A percentile compares a stretch with the other conserved stretches of the same genome.
These are phyloP conservation scores for Leucophenga maculata DNA, from an alignment of 2,888 invertebrate genomes.

Conservation along the genomic window DNA sequence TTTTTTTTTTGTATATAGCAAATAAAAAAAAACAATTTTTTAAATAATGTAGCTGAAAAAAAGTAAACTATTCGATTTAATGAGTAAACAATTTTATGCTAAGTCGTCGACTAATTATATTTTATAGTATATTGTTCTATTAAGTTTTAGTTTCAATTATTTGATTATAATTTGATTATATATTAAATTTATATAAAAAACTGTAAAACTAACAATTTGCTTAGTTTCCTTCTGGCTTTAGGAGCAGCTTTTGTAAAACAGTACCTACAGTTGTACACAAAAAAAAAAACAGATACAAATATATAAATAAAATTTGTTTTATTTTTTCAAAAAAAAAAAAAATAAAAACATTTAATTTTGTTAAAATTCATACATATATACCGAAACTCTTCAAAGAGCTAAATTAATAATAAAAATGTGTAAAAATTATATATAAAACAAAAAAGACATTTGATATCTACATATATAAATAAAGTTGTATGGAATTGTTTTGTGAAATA, in stretches of 20 bases:
- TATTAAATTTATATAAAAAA: not conserved
- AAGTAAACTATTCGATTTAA: conserved; percentile 17
- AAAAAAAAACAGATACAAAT: not conserved
- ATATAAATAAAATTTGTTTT: not conserved
- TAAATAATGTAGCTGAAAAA: conserved; percentile 11
- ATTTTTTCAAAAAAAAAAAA: not conserved
- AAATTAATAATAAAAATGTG: not conserved
- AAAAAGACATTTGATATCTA: not conserved
- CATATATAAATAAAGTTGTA: not conserved
- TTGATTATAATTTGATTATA: no score
- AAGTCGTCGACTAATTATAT: no score
- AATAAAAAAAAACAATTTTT: conserved; percentile 5
- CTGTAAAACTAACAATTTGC: not conserved
- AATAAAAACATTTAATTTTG: not conserved
- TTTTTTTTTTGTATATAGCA: conserved; percentile 1
- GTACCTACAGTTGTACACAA: not conserved
- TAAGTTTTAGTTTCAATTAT: no score
- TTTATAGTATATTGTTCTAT: no score
- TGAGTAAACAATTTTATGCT: no score
- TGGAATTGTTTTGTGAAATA: conserved; percentile 8
- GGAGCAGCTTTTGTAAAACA: not conserved
- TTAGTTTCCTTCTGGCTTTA: no score
- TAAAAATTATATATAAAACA: not conserved
- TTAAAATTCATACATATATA: conserved; percentile 1
- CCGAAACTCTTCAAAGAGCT: not conserved